Percentiles rank a stretch among this genome's conserved stretches.
Evolutionary conservation across 2,113 vertebrate genomes (phyloP).

Genomic region (Trogon surrucura): DNA sequence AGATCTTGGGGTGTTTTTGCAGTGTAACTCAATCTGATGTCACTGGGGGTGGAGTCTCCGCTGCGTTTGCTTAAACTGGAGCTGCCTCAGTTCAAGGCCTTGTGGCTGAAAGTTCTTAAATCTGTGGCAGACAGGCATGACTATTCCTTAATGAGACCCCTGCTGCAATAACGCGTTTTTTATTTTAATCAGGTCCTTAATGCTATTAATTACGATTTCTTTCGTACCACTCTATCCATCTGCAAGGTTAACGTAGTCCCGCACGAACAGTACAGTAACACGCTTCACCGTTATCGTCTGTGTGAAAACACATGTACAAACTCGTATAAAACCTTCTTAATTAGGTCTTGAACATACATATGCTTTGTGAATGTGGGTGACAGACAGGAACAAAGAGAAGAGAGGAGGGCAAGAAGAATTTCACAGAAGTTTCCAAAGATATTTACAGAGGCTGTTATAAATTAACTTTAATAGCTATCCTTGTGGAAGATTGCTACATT

Average conservation of each 20-base stretch:
- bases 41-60: constrained; percentile 62
- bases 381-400: constrained; percentile 16
- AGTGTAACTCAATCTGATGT: constrained; percentile 72
- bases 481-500: neutral
- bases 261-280: neutral
- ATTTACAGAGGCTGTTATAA: constrained; percentile 49
- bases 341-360: constrained; percentile 27
- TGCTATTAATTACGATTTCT: constrained; percentile 59
- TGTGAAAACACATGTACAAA: constrained; percentile 60
- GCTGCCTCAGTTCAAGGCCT: constrained; percentile 71
- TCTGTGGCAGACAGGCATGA: constrained; percentile 60
- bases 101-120: constrained; percentile 70
- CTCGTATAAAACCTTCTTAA: constrained; percentile 28
- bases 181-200: constrained; percentile 67
- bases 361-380: constrained; percentile 28
- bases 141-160: constrained; percentile 67
- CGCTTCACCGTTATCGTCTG: neutral
- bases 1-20: constrained; percentile 57
- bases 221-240: constrained; percentile 39
- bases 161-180: constrained; percentile 43
- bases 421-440: constrained; percentile 30
- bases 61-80: constrained; percentile 64
- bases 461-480: constrained; percentile 40
- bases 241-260: neutral
- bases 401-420: neutral